Percentiles rank a stretch among this genome's conserved stretches.
Conservation (phyloP, 2,113 vertebrate genomes). For the Dicentrarchus labrax region DNA sequence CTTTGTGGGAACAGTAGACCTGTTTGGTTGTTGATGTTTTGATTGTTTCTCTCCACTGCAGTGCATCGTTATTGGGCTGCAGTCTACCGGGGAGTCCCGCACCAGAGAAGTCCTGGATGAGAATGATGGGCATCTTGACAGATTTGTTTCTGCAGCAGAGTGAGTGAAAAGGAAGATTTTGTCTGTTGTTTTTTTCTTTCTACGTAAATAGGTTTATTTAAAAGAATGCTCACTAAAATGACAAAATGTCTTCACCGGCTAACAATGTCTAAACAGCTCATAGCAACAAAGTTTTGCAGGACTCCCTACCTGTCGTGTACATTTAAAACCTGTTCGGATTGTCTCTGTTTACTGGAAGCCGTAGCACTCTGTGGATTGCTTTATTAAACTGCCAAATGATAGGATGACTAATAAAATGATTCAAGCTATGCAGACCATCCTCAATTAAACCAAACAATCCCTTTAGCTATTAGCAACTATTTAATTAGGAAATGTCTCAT, state of each 20-base stretch:
- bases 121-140: slow-evolving; percentile 93
- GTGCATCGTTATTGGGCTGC: slow-evolving; percentile 97
- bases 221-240: not conserved
- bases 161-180: slow-evolving; percentile 79
- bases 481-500: slow-evolving; percentile 11
- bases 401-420: not conserved
- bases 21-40: not conserved
- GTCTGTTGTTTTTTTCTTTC: not conserved
- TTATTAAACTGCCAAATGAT: not conserved
- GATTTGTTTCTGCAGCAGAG: slow-evolving; percentile 97
- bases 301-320: not conserved
- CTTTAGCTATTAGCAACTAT: not conserved
- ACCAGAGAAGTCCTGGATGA: slow-evolving; percentile 96
- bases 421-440: not conserved
- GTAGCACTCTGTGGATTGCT: not conserved
- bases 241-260: not conserved
- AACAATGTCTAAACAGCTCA: not conserved
- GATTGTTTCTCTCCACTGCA: slow-evolving; percentile 61
- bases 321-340: not conserved
- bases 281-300: not conserved
- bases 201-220: not conserved
- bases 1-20: not conserved
- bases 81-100: slow-evolving; percentile 96
- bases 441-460: not conserved
- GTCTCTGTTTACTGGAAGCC: not conserved